Conservation (phyloP, 1,140 invertebrate species). For the Triops longicaudatus region DNA sequence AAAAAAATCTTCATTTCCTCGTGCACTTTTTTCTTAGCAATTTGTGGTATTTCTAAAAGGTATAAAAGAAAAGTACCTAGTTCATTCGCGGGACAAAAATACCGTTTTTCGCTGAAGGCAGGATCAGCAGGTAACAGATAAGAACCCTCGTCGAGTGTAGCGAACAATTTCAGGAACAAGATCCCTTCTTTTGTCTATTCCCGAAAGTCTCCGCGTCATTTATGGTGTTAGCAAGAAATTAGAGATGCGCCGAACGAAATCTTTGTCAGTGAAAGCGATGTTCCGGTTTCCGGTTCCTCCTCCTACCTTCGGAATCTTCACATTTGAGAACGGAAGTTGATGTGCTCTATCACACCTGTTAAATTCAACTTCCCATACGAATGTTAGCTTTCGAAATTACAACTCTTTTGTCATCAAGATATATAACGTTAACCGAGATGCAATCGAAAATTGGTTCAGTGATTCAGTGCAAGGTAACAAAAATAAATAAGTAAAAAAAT, state of each 20-base stretch:
- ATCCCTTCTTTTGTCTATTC: not conserved
- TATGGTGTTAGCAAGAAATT: not conserved
- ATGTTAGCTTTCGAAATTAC: not conserved
- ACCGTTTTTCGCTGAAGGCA: not conserved
- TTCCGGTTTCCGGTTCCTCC: not conserved
- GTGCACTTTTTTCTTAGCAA: no score
- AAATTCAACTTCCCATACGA: not conserved
- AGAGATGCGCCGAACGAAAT: not conserved
- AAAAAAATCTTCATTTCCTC: no score
- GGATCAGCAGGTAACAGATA: not conserved
- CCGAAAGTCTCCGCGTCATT: not conserved
- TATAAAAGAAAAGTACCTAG: no score
- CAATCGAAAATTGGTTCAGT: not conserved
- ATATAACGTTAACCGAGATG: not conserved
- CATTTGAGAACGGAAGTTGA: not conserved
- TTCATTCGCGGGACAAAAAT: not conserved
- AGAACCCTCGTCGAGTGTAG: not conserved
- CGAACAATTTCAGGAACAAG: not conserved
- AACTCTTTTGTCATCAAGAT: not conserved
- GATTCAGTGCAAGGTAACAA: no score
- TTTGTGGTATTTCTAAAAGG: not conserved
- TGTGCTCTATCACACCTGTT: not conserved
- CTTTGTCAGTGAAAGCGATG: not conserved
- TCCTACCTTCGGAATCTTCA: no score
- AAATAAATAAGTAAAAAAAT: no score